Percentiles rank a stretch among this genome's conserved stretches.
phyloP scores from a whole-genome alignment of 2,888 invertebrate species.

The Leptogaster cylindrica region DNA sequence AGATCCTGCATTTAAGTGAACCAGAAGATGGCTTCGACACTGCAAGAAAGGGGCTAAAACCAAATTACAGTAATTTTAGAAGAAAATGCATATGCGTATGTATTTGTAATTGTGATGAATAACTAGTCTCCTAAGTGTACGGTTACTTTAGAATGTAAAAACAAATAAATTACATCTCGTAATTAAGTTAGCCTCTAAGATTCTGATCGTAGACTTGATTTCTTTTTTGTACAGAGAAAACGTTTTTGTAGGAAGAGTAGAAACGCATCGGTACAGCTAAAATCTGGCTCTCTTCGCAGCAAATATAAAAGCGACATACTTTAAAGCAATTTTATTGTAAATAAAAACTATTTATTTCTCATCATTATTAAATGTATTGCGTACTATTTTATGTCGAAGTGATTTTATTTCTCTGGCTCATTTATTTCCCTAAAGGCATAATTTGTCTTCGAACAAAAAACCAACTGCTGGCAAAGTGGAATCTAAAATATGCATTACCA shows the following conservation, averaged over 20 bases:
- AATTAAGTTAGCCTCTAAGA: conserved; percentile 9
- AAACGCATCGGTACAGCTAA: neutral
- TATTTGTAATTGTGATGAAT: conserved; percentile 45
- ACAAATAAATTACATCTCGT: neutral
- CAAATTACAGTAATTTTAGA: neutral
- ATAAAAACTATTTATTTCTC: conserved; percentile 31
- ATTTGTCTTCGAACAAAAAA: too few species aligned
- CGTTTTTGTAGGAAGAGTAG: conserved; percentile 12
- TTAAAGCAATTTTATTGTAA: conserved; percentile 38
- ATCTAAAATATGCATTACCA: too few species aligned
- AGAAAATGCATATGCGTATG: conserved; percentile 41
- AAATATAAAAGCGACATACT: conserved; percentile 16
- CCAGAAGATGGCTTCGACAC: neutral
- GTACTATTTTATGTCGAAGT: conserved; percentile 19
- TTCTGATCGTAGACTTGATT: neutral
- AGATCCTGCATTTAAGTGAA: neutral
- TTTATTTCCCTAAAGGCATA: neutral
- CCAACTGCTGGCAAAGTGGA: too few species aligned
- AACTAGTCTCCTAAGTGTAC: conserved; percentile 42
- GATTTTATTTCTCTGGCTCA: neutral
- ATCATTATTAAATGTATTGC: conserved; percentile 37
- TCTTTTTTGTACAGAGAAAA: too few species aligned
- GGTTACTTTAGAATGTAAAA: conserved; percentile 9
- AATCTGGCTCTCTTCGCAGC: neutral
- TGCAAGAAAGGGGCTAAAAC: neutral